Percentiles rank a stretch among this genome's conserved stretches.
phyloP scores from a whole-genome alignment of 2,888 invertebrate genomes.

The Teleiodes luculella region DNA sequence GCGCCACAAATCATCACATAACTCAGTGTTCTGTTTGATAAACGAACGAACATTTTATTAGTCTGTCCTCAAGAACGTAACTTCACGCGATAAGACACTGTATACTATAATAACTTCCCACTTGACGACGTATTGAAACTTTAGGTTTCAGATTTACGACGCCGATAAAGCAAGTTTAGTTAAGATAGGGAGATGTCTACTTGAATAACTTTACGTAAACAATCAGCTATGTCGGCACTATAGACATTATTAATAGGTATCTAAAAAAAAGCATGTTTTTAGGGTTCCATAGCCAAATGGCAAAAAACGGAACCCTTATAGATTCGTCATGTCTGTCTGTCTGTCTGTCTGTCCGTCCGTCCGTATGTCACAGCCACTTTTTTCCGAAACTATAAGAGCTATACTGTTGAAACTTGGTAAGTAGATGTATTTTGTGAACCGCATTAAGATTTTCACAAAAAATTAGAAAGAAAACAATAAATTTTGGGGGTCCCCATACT shows the following conservation, averaged over 20 bases:
- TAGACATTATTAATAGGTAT: not conserved
- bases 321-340: no score
- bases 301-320: no score
- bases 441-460: no score
- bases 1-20: constrained; percentile 10
- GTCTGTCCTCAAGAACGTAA: constrained; percentile 12
- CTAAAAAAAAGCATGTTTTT: no score
- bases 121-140: constrained; percentile 11
- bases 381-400: no score
- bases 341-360: no score
- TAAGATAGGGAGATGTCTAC: not conserved
- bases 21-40: not conserved
- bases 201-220: not conserved
- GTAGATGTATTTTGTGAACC: no score
- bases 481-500: no score
- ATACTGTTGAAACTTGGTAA: no score
- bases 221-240: not conserved
- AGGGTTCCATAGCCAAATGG: no score
- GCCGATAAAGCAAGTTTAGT: constrained; percentile 9
- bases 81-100: constrained; percentile 12
- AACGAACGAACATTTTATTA: constrained; percentile 11
- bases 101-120: constrained; percentile 7
- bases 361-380: no score
- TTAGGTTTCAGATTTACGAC: constrained; percentile 13
- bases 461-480: no score